Evolutionary conservation across 2,113 vertebrate genomes (phyloP).

Genomic region (Phaethornis superciliosus): DNA sequence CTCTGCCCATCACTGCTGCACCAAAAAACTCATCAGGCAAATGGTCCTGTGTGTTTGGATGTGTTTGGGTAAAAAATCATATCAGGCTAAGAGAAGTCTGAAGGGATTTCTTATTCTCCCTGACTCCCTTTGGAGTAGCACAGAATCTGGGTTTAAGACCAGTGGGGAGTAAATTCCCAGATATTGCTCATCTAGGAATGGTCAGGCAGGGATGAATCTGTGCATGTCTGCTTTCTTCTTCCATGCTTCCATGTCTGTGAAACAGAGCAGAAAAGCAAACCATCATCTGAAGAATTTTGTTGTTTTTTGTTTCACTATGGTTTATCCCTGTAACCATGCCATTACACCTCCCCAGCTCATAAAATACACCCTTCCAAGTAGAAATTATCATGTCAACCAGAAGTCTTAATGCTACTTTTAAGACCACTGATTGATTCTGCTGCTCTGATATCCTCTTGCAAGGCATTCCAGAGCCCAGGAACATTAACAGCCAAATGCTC

Average conservation of each 20-base stretch:
- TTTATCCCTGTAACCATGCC: neutral
- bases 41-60: neutral
- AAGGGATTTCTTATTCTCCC: neutral
- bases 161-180: neutral
- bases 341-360: neutral
- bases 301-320: neutral
- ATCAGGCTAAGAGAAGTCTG: neutral
- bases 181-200: neutral
- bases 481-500: constrained; percentile 33
- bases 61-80: neutral
- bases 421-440: constrained; percentile 49
- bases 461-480: constrained; percentile 43
- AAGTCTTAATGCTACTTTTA: constrained; percentile 15
- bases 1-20: neutral
- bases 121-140: neutral
- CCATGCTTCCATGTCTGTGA: neutral
- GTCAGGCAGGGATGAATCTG: neutral
- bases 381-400: neutral
- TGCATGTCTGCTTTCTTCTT: neutral
- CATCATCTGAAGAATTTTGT: neutral
- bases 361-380: neutral
- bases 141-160: neutral
- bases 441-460: constrained; percentile 37
- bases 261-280: neutral
- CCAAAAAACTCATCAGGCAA: neutral